Evolutionary conservation across 2,113 vertebrate species (phyloP).

Genomic region (Ranitomeya variabilis): DNA sequence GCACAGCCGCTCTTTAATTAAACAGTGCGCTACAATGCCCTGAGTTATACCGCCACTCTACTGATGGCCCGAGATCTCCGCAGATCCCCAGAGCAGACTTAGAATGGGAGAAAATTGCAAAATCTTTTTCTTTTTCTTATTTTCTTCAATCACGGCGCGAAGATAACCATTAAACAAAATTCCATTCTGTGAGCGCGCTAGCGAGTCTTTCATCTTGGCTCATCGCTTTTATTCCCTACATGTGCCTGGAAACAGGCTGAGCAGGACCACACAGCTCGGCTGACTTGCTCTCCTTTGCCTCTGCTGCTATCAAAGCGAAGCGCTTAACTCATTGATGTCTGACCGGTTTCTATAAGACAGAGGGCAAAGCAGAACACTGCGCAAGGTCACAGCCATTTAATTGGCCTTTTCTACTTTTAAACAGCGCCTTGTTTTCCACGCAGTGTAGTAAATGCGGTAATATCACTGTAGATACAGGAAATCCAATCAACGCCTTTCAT

Average conservation of each 20-base stretch:
- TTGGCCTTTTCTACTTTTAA: neutral
- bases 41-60: neutral
- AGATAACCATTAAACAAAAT: conserved; percentile 57
- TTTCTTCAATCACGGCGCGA: conserved; percentile 40
- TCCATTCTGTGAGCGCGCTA: conserved; percentile 51
- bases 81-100: conserved; percentile 21
- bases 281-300: conserved; percentile 30
- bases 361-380: conserved; percentile 5
- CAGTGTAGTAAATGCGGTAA: neutral
- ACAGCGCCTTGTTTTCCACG: conserved; percentile 11
- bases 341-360: neutral
- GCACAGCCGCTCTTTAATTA: conserved; percentile 4
- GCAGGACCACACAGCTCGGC: conserved; percentile 53
- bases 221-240: conserved; percentile 53
- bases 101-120: conserved; percentile 23
- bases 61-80: conserved; percentile 19
- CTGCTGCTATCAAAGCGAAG: conserved; percentile 18
- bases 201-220: conserved; percentile 55
- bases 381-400: conserved; percentile 26
- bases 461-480: neutral
- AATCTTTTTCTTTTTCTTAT: conserved; percentile 15
- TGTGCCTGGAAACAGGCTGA: conserved; percentile 53
- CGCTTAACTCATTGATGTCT: conserved; percentile 46
- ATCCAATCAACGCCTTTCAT: neutral
- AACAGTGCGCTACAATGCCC: conserved; percentile 1